Base-by-base conservation (phyloP, 2,888 invertebrate genomes). In the Sphecodes monilicornis region DNA sequence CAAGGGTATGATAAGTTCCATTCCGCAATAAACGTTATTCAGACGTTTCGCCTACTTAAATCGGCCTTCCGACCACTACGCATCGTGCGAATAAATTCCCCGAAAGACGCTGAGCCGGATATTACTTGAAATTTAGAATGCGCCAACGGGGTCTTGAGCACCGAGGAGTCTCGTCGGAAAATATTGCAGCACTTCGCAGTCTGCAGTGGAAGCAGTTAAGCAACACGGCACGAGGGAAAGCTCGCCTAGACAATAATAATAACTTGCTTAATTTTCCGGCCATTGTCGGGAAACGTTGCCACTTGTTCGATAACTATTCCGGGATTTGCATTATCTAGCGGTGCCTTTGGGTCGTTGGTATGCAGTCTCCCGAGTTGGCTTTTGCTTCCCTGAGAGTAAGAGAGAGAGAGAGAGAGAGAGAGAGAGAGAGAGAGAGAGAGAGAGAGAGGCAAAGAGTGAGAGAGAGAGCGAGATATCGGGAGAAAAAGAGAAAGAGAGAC, bases 291-390 rank as follows among this genome's bases (percentile, higher is more conserved):
- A 72, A 84, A 60, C 75, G 84, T 77, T 74, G 76, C 76, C 75
- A 80, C 80, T 85, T 80, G 80, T 84, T 85, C 85, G 76, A 84
- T 85, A 85, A 85, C 80, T 74, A 80, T 85, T 75, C 77, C 66
- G 50, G 76, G 50, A 54, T 80, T 66, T 75, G 85, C 46, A 85
- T 75, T 80, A 71, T 77, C 81, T 76, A 84, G 72, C 50, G 60
- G 54, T 57, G 60, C 29, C 43, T 68, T 60, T 29, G 57, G 57
- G 5, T 2, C 29, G 57, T 22, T 11, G 69, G 29, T 68, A 29
- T 39, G 22, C 57, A 50, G 46, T 29, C 39, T n/a, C 71, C 22
- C 32, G 46, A 41, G 39, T 76, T 41, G 66, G 57, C 46, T 73
- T 72, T 32, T 72, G 74, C 68, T 68, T 74, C 60, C 36, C 1